A percentile compares a stretch with the other conserved stretches of the same genome.
phyloP scores from a whole-genome alignment of 2,113 vertebrate species.

The Tragelaphus imberbis region DNA sequence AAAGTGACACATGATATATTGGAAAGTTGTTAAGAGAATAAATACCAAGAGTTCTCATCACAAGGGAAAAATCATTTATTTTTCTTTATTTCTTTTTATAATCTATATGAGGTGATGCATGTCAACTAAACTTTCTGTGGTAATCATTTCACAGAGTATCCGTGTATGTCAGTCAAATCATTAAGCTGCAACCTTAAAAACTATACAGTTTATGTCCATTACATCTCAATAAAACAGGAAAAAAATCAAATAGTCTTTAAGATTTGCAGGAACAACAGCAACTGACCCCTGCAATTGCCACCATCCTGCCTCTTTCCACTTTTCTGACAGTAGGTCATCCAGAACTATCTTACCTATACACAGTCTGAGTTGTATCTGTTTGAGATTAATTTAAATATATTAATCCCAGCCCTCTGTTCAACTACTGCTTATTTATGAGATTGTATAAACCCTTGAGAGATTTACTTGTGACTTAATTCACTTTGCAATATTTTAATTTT shows the following conservation, averaged over 20 bases:
- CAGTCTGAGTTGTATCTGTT: not conserved
- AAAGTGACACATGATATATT: not conserved
- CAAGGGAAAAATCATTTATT: not conserved
- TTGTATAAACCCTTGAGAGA: conserved; percentile 32
- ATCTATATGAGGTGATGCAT: not conserved
- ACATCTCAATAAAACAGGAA: not conserved
- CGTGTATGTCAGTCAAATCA: not conserved
- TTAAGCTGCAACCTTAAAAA: not conserved
- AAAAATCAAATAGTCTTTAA: not conserved
- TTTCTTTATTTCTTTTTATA: not conserved
- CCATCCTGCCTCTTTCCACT: not conserved
- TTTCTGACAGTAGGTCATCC: not conserved
- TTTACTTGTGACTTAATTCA: conserved; percentile 37
- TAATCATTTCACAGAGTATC: not conserved
- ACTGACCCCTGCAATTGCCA: not conserved
- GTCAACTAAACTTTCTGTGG: not conserved
- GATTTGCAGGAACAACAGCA: no score
- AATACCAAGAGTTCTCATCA: not conserved
- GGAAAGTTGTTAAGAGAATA: not conserved
- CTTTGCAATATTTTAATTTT: conserved; percentile 35
- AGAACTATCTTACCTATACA: not conserved
- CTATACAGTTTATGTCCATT: not conserved
- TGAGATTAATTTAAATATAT: conserved; percentile 45
- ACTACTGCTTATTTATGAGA: conserved; percentile 40
- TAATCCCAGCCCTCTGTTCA: conserved; percentile 5